These are phyloP conservation scores for Daubentonia madagascariensis DNA, from an alignment of 2,113 vertebrate genomes.

Conservation along the genomic window DNA sequence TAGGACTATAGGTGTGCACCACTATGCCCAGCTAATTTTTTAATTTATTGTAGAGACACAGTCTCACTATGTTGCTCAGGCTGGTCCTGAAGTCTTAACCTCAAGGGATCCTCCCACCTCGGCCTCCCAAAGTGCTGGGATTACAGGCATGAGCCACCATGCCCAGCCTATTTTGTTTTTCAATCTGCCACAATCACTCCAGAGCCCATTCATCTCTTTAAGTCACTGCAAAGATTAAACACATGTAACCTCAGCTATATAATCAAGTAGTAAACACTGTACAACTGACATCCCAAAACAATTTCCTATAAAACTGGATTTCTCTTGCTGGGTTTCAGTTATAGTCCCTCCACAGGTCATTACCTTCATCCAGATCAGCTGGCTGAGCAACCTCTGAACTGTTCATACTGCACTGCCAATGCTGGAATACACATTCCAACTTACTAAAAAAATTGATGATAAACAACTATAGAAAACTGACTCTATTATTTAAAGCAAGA, in stretches of 20 bases:
- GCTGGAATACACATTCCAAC: not conserved
- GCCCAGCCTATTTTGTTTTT: not conserved
- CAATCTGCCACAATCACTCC: not conserved
- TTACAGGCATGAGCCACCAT: too few species aligned
- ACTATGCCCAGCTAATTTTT: too few species aligned
- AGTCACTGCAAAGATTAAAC: not conserved
- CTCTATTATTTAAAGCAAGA: conserved; percentile 11
- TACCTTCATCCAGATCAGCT: not conserved
- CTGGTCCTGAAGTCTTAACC: too few species aligned
- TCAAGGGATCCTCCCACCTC: too few species aligned
- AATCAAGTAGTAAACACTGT: not conserved
- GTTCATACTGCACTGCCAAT: not conserved
- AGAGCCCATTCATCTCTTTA: conserved; percentile 7
- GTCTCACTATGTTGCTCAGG: too few species aligned
- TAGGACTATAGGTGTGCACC: too few species aligned
- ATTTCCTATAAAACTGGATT: not conserved
- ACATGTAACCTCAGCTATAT: not conserved
- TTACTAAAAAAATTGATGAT: not conserved
- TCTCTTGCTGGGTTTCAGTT: not conserved
- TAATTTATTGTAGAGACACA: too few species aligned
- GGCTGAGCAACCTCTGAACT: not conserved
- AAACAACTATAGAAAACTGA: not conserved
- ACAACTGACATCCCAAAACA: not conserved
- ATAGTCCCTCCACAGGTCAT: not conserved
- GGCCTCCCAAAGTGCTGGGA: too few species aligned